These are phyloP conservation scores for Anisognathus igniventris DNA, from an alignment of 2,797 vertebrate species.

Conservation along the genomic window DNA sequence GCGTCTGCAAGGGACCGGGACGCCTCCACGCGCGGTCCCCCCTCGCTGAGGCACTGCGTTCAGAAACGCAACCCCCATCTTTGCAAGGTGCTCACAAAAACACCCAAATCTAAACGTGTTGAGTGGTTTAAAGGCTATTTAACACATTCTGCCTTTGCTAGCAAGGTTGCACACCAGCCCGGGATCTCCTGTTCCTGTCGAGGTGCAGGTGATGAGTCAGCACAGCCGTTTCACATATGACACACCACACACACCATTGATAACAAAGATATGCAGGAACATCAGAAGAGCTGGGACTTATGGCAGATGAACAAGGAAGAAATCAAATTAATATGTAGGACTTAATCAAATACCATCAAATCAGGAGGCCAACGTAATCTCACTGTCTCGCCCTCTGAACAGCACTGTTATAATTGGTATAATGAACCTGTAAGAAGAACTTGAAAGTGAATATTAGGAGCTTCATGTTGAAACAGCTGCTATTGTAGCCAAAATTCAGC, in stretches of 20 bases:
- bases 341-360: background rate
- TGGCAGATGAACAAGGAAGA: background rate
- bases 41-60: fast-evolving
- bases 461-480: background rate
- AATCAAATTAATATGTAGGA: background rate
- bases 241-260: background rate
- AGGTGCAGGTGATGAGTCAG: background rate
- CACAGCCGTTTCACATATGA: background rate
- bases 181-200: fast-evolving
- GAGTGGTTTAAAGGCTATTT: background rate
- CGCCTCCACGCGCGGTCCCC: fast-evolving
- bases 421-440: background rate
- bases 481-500: background rate
- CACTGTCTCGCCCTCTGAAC: background rate
- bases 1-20: background rate
- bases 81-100: background rate
- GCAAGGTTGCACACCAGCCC: fast-evolving
- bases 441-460: background rate
- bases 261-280: fast-evolving
- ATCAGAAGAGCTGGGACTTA: background rate
- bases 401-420: background rate
- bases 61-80: fast-evolving
- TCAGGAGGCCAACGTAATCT: background rate
- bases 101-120: fast-evolving
- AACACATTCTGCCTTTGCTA: background rate